A percentile compares a stretch with the other conserved stretches of the same genome.
Evolutionary conservation across 2,888 invertebrate genomes (phyloP).

Genomic region (Ornithoptera priamus): DNA sequence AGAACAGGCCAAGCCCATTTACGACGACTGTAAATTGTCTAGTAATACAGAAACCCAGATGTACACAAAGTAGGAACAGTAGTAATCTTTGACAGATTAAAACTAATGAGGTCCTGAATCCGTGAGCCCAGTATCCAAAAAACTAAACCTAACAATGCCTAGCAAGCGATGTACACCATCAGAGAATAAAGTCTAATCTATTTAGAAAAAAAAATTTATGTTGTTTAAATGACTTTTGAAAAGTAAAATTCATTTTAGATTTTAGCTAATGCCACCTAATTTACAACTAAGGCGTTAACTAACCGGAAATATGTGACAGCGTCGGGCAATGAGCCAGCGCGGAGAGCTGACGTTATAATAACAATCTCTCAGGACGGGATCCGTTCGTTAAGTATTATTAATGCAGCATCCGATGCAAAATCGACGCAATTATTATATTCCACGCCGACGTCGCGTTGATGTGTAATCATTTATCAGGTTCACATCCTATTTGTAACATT

Average conservation of each 20-base stretch:
- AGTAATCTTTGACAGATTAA: no score
- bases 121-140: no score
- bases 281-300: conserved; percentile 19
- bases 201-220: no score
- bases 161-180: no score
- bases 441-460: not conserved
- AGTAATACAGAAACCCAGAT: no score
- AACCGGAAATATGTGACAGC: conserved; percentile 22
- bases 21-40: no score
- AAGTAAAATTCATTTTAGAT: not conserved
- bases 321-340: conserved; percentile 19
- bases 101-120: no score
- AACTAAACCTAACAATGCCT: no score
- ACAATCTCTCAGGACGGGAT: conserved; percentile 19
- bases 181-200: no score
- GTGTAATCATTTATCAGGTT: conserved; percentile 10
- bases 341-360: conserved; percentile 11
- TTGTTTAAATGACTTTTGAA: no score
- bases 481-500: conserved; percentile 6
- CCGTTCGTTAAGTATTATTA: conserved; percentile 22
- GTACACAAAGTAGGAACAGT: no score
- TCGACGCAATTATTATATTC: conserved; percentile 7
- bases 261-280: conserved; percentile 16
- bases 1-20: no score
- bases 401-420: conserved; percentile 15